phyloP scores from a whole-genome alignment of 2,888 invertebrate species.

The Ormyrus thymus region DNA sequence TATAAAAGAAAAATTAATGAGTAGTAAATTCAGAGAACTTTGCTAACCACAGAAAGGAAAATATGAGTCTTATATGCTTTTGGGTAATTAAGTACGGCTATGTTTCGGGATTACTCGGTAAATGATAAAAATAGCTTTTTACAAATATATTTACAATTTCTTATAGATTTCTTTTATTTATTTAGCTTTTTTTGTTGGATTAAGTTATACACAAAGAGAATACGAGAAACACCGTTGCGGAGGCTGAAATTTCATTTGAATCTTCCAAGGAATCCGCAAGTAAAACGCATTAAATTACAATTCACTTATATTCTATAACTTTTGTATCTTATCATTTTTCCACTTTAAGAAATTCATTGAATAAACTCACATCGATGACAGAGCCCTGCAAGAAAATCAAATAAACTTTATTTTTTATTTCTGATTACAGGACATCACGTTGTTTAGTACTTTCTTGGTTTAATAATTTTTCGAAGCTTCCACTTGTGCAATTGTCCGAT shows the following conservation, averaged over 20 bases:
- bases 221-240: slow-evolving; percentile 16
- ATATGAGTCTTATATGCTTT: neutral
- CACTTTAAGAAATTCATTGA: neutral
- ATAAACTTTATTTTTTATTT: neutral
- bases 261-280: neutral
- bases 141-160: slow-evolving; percentile 47
- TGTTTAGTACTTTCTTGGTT: too few species aligned
- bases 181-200: slow-evolving; percentile 9
- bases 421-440: neutral
- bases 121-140: slow-evolving; percentile 20
- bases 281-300: slow-evolving; percentile 14
- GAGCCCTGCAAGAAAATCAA: slow-evolving; percentile 9
- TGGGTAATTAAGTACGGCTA: neutral
- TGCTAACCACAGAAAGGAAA: neutral
- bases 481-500: too few species aligned
- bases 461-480: too few species aligned
- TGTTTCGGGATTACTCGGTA: slow-evolving; percentile 2
- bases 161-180: slow-evolving; percentile 7
- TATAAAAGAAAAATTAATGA: neutral
- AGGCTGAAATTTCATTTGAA: neutral
- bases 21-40: neutral
- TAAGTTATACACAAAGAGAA: slow-evolving; percentile 7
- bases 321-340: neutral
- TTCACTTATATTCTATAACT: neutral
- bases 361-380: neutral